Base-by-base conservation (phyloP, 2,888 invertebrate genomes). In the Odiellus spinosus region DNA sequence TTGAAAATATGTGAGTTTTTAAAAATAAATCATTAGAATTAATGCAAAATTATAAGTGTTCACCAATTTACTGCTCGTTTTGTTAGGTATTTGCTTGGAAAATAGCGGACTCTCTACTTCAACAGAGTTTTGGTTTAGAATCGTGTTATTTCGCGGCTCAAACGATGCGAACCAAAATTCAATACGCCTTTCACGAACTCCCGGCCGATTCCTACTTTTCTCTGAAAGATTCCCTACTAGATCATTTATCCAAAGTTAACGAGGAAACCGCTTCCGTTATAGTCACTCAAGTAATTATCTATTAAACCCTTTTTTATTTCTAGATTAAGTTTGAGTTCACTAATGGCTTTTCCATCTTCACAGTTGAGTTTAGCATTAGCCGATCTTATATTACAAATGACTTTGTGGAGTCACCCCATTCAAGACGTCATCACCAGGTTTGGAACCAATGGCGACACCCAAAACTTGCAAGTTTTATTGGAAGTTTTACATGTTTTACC, bases 61-160 rank as follows among this genome's bases (percentile, higher is more conserved):
- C n/a, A n/a, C n/a, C n/a, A n/a, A n/a, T n/a, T n/a, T n/a, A n/a
- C n/a, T n/a, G n/a, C n/a, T n/a, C n/a, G n/a, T 1, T 55, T 47
- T 68, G 70, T 44, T 68, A 96, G 95, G 82, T 95, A 46, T 85
- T 80, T 66, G 91, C 96, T 14, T 98, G 98, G 98, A 85, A 86
- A 63, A 77, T 95, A 58, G 84, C 95, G 8, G 95, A 98, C 65
- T 86, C 91, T 65, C 74, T 98, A 55, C 71, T 98, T 45, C 83
- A 83, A 56, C 77, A 84, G 59, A 87, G 90, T 62, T 75, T 80
- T 54, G 86, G 90, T 66, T 68, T 87, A 52, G 82, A 91, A 60
- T 87, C 90, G 3, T 90, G 91, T 67, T 95, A 93, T 64, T 96
- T 98, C 71, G 96, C 93, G 42, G 93, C 96, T 11, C 96, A 96